Evolutionary conservation across 1,140 invertebrate genomes (phyloP).

Genomic region (Halesus radiatus): DNA sequence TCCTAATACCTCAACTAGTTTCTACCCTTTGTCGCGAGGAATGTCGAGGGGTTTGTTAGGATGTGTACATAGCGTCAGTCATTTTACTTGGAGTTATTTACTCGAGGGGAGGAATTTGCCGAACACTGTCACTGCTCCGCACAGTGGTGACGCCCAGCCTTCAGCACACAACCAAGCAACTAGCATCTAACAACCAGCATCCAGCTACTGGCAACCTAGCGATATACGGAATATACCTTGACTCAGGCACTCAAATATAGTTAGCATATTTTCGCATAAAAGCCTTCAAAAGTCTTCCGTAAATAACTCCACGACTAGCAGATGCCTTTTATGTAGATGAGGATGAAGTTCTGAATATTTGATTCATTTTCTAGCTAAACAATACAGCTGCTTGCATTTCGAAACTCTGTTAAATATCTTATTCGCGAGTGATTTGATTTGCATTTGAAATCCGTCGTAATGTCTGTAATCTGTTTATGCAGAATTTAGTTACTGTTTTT

Average conservation of each 20-base stretch:
- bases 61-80: conserved; percentile 40
- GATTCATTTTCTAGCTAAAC: neutral
- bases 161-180: neutral
- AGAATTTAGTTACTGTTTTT: too few species aligned
- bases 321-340: conserved; percentile 34
- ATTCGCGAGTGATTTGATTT: too few species aligned
- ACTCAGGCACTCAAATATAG: conserved; percentile 50
- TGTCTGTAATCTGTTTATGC: too few species aligned
- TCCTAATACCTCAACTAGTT: conserved; percentile 30
- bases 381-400: neutral
- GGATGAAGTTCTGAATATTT: conserved; percentile 1
- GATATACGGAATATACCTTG: conserved; percentile 1
- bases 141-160: neutral
- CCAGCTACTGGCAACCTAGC: too few species aligned
- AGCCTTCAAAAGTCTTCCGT: conserved; percentile 32
- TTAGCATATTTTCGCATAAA: conserved; percentile 51
- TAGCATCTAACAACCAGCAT: neutral
- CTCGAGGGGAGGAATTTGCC: conserved; percentile 44
- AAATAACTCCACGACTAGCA: conserved; percentile 34
- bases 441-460: too few species aligned
- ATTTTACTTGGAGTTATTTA: conserved; percentile 50
- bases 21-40: conserved; percentile 46
- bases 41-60: conserved; percentile 41
- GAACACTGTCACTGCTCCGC: neutral
- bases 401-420: too few species aligned